Evolutionary conservation across 2,797 vertebrate genomes (phyloP), one percentile per base, ranked within the genome.

Genomic region (Scleropages formosus): DNA sequence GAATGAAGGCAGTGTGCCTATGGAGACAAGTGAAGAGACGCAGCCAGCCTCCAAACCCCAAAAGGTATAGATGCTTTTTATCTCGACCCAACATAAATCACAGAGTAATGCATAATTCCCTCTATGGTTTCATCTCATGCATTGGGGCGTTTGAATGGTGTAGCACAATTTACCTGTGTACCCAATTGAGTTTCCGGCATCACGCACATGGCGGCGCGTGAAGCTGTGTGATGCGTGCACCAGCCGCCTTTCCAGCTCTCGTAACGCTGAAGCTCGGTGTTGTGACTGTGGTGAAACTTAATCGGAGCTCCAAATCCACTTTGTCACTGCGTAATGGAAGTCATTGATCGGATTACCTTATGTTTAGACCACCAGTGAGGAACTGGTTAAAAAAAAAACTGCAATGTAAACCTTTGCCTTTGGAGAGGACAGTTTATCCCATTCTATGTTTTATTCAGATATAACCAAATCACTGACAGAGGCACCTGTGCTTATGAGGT

Each of bases 171-270:
- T n/a, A n/a, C 31, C 31, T 39, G 31, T 39, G 6, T 39, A 39
- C 6, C n/a, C n/a, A n/a, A n/a, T n/a, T n/a, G 31, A 39, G 60
- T 76, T 46, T 72, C 22, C 60, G 60, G 69, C n/a, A n/a, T n/a
- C n/a, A n/a, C n/a, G 58, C 74, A 71, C 77, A 53, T 26, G 72
- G 56, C 53, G 71, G 47, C 66, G 27, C 74, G n/a, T 77, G 62
- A 26, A 22, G 53, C 61, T 24, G 13, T 75, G 68, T 27, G 15
- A 22, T 62, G n/a, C 46, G 75, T 64, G 72, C 61, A 71, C 22
- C 22, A 31, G 47, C 67, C 71, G 58, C 44, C 53, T 10, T 22
- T 47, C 56, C 13, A 9, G 6, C 53, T 7, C 12, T 27, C 13
- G 15, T 26, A 16, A 46, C 18, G n/a, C 18, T 18, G 56, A 59